These are phyloP conservation scores for Cerastis rubricosa DNA, from an alignment of 2,888 invertebrate species.

Conservation along the genomic window DNA sequence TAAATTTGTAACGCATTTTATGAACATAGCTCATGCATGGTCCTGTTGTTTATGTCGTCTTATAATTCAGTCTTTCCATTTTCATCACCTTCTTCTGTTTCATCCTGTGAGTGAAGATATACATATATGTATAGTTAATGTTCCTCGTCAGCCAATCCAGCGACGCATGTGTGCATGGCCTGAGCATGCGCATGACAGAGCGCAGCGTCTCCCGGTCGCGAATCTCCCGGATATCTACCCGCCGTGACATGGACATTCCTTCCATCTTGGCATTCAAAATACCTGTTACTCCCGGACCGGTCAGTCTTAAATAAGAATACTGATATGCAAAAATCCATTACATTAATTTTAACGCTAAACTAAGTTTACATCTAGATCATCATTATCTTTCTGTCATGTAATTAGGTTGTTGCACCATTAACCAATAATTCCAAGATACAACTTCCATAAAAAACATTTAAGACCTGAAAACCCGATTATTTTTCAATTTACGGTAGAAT, in stretches of 20 bases:
- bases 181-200: slow-evolving; percentile 83
- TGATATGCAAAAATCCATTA: background rate
- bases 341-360: background rate
- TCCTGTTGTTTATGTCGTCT: background rate
- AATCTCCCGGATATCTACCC: slow-evolving; percentile 84
- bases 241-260: slow-evolving; percentile 87
- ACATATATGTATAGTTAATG: slow-evolving; percentile 13
- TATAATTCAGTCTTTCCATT: background rate
- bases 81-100: background rate
- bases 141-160: slow-evolving; percentile 68
- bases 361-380: background rate
- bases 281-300: slow-evolving; percentile 75
- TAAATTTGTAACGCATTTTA: slow-evolving; percentile 1
- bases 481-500: background rate
- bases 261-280: slow-evolving; percentile 85
- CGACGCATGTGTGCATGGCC: slow-evolving; percentile 82
- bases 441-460: background rate
- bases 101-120: background rate
- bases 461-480: background rate
- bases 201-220: slow-evolving; percentile 81
- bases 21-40: background rate
- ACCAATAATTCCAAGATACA: background rate
- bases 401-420: background rate
- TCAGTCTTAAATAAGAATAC: slow-evolving; percentile 52
- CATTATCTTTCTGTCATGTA: background rate